Evolutionary conservation across 1,140 invertebrate species (phyloP), one percentile per base, ranked within the genome.

Genomic region (Eupristina koningsbergeri): DNA sequence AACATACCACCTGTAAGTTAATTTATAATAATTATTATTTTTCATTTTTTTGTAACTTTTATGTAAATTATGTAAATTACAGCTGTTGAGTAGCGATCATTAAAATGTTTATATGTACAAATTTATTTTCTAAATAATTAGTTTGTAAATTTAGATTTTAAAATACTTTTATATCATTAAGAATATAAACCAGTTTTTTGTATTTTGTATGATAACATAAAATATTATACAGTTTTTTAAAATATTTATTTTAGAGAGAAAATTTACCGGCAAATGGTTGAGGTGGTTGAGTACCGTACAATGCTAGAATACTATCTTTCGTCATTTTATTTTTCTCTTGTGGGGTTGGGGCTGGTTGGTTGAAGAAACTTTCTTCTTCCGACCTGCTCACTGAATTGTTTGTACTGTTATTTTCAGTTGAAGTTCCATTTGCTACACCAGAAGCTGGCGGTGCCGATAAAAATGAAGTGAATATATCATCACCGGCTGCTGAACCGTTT

Each of bases 281-380:
- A 86, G 78, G 90, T 0, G 90, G 87, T 19, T 85, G 84, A 64
- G 90, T 96, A 85, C 95, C 96, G 91, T 98, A 99, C 47, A 98
- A 91, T 9, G 97, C 97, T 89, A 99, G 93, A 92, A 99, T 98
- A 89, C 97, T 98, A 88, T 98, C 97, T 92, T 98, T 98, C 39
- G 97, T 97, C 91, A 98, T 93, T 93, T 97, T 97, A 82, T 95
- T 95, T 85, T 95, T 96, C 87, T 96, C 95, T 86, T 95, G 95
- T 87, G 95, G 93, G 50, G 94, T 95, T 0, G 96, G 95, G 5
- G 94, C 93, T n/a, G 95, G 94, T 91, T 98, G 97, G 92, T 96
- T 97, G 89, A 98, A 98, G 92, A 98, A 98, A 91, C 95, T 97
- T 86, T 97, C 96, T 89, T 98, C 96, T 89, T 98, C 97, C 5